phyloP scores from a whole-genome alignment of 1,140 invertebrate genomes.

The Wiebesia pumilae region DNA sequence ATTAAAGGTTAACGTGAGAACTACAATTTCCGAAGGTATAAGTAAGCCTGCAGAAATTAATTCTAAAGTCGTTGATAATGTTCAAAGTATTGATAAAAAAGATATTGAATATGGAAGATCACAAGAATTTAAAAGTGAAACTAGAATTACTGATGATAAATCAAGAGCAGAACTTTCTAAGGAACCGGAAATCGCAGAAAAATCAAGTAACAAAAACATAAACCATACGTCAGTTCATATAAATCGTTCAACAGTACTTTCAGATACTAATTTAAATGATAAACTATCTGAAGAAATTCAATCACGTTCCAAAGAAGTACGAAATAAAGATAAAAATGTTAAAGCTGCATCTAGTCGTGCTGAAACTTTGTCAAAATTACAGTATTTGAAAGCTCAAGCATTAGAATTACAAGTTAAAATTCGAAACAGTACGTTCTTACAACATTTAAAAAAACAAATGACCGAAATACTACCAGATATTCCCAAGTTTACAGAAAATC shows the following conservation, averaged over 20 bases:
- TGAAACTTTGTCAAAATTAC: conserved; percentile 36
- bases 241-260: background rate
- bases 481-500: conserved; percentile 65
- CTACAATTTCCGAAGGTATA: conserved; percentile 36
- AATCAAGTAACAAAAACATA: conserved; percentile 33
- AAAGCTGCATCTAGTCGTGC: background rate
- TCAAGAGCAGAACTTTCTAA: background rate
- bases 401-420: conserved; percentile 63
- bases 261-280: background rate
- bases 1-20: conserved; percentile 6
- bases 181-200: background rate
- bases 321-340: conserved; percentile 6
- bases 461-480: conserved; percentile 65
- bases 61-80: conserved; percentile 12
- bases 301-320: conserved; percentile 9
- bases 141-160: background rate
- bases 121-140: background rate
- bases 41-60: conserved; percentile 51
- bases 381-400: conserved; percentile 62
- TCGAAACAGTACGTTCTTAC: conserved; percentile 60
- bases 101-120: background rate
- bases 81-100: background rate
- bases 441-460: conserved; percentile 59
- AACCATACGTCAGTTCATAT: conserved; percentile 21
- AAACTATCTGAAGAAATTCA: background rate